Conservation (phyloP, 2,797 vertebrate genomes). For the Sebastes umbrosus region DNA sequence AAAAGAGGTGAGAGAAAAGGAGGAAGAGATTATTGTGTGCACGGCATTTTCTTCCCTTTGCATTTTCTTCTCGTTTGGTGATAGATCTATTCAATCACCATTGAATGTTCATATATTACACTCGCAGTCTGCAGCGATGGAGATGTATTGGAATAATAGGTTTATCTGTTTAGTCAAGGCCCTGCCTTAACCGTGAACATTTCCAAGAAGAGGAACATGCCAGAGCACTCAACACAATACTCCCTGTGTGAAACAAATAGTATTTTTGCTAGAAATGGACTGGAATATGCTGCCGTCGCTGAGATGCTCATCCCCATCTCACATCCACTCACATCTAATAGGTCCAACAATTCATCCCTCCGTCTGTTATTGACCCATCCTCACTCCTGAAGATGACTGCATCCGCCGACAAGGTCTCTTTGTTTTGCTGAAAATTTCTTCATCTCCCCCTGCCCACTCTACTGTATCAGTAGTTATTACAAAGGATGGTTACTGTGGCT, state of each 20-base stretch:
- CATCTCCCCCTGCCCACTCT: conserved; percentile 58
- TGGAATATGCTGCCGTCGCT: conserved; percentile 36
- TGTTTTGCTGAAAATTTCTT: conserved; percentile 57
- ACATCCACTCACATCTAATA: conserved; percentile 38
- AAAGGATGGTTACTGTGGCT: conserved; percentile 53
- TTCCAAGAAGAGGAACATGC: conserved; percentile 27
- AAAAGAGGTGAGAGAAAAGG: conserved; percentile 44
- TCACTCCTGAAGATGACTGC: conserved; percentile 43
- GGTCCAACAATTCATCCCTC: conserved; percentile 54
- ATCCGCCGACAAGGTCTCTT: conserved; percentile 42
- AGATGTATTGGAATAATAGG: conserved; percentile 44
- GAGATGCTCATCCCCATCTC: conserved; percentile 43
- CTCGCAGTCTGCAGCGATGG: neutral
- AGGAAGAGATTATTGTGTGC: conserved; percentile 6
- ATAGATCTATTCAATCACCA: conserved; percentile 52
- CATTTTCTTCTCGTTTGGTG: conserved; percentile 11
- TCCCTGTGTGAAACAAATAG: conserved; percentile 52
- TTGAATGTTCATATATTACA: conserved; percentile 5
- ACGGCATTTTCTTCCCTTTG: neutral
- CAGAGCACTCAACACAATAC: conserved; percentile 42
- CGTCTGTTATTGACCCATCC: conserved; percentile 67
- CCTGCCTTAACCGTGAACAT: conserved; percentile 25
- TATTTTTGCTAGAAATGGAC: conserved; percentile 39
- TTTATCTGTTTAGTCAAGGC: conserved; percentile 54
- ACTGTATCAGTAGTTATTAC: conserved; percentile 73